Evolutionary conservation across 1,140 invertebrate species (phyloP).

Genomic region (Micrasema longulum): DNA sequence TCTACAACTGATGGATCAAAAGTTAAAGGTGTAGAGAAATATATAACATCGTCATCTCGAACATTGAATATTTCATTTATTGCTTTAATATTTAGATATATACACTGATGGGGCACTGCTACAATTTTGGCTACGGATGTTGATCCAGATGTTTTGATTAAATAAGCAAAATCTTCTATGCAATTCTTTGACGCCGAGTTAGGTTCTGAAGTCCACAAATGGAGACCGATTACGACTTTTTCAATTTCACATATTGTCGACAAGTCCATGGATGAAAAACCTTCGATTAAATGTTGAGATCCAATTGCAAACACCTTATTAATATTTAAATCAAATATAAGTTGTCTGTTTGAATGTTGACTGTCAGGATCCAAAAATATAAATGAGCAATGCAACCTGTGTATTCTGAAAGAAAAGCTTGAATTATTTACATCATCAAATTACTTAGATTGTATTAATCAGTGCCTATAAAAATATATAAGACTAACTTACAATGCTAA

Average conservation of each 20-base stretch:
- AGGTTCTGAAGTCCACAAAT: conserved; percentile 23
- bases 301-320: conserved; percentile 22
- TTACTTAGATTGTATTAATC: neutral
- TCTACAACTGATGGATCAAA: conserved; percentile 88
- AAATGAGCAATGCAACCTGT: conserved; percentile 63
- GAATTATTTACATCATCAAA: conserved; percentile 15
- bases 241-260: conserved; percentile 3
- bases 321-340: conserved; percentile 43
- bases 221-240: neutral
- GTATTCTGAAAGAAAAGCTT: conserved; percentile 60
- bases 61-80: conserved; percentile 70
- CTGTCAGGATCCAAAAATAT: conserved; percentile 63
- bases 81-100: conserved; percentile 73
- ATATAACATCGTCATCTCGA: conserved; percentile 72
- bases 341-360: conserved; percentile 18
- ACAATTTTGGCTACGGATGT: conserved; percentile 75
- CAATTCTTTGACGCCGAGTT: neutral
- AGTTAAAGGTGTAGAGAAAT: conserved; percentile 79
- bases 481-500: conserved; percentile 39
- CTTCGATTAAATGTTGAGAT: neutral
- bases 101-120: conserved; percentile 71
- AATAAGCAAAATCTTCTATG: conserved; percentile 66
- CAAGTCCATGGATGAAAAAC: conserved; percentile 9
- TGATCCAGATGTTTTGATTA: conserved; percentile 74
- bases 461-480: neutral